phyloP scores from a whole-genome alignment of 1,140 invertebrate genomes.

The Ostrea edulis region DNA sequence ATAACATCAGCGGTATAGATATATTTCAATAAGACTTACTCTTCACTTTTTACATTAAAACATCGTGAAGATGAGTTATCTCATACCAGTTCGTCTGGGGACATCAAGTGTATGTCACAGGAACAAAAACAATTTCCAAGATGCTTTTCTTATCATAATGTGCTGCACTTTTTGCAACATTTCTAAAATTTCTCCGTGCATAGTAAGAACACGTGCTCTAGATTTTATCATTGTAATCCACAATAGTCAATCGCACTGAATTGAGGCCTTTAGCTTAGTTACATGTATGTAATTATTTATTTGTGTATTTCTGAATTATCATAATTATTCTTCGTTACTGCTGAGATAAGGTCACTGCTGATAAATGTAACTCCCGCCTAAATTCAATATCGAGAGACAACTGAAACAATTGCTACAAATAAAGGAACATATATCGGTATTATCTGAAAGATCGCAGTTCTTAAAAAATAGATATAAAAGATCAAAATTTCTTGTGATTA shows the following conservation, averaged over 20 bases:
- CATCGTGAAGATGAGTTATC: no score
- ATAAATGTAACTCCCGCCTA: no score
- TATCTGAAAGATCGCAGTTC: background rate
- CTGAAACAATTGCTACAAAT: no score
- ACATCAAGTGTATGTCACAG: background rate
- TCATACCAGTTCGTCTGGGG: no score
- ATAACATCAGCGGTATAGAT: no score
- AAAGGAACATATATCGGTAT: no score
- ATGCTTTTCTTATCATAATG: conserved; percentile 17
- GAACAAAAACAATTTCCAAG: conserved; percentile 6
- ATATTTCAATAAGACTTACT: no score
- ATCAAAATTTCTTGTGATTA: background rate
- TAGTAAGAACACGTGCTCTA: background rate
- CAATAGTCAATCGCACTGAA: background rate
- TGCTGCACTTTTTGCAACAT: conserved; percentile 19
- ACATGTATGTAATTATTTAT: background rate
- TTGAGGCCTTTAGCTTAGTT: background rate
- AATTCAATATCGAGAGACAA: no score
- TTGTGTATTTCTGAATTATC: background rate
- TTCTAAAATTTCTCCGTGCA: conserved; percentile 12
- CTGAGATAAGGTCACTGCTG: no score
- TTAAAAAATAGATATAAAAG: background rate
- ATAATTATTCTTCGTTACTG: no score
- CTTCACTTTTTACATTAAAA: no score
- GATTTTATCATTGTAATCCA: background rate